Evolutionary conservation across 1,140 invertebrate genomes (phyloP), one percentile per base, ranked within the genome.

Genomic region (Drosophila eugracilis): DNA sequence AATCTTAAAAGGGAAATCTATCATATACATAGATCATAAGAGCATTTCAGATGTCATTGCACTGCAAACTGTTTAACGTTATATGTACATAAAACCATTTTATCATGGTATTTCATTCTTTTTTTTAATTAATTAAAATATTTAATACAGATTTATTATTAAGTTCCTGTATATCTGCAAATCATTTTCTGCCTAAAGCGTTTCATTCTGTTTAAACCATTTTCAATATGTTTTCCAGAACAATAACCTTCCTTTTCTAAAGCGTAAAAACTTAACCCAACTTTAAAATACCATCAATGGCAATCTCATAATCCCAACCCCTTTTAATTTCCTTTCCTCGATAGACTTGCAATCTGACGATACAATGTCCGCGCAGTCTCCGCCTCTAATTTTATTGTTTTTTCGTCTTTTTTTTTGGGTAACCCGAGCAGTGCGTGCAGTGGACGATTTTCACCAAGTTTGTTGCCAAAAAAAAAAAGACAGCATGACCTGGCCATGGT

Each of bases 311-410:
- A 5, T 17, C 12, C 19, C 55, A 32, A 14, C 22, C 30, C 7
- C 14, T 54, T 76, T 54, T 50, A 54, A 53, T 54, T 65, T 58
- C 14, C 34, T 57, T 32, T 7, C 7, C n/a, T 17, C 21, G 12
- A 39, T 48, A 48, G 32, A 49, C 45, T 47, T 10, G 28, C 54
- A 19, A 17, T 14, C 15, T 19, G 53, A n/a, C n/a, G n/a, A 47
- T 60, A 32, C 55, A 60, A 65, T 22, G 30, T 71, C 26, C 30
- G 28, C 37, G 5, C 36, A 39, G 37, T 52, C 28, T 26, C 59
- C 52, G 63, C 60, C 45, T 44, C 60, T 67, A 67, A 67, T 70
- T 70, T 70, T 39, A 66, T 67, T 66, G 63, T 67, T 69, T 69
- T 28, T 52, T 14, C 6, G 5, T 5, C 7, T 15, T 6, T 2